Evolutionary conservation across 2,888 invertebrate species (phyloP).

Genomic region (Clepsis dumicolana): DNA sequence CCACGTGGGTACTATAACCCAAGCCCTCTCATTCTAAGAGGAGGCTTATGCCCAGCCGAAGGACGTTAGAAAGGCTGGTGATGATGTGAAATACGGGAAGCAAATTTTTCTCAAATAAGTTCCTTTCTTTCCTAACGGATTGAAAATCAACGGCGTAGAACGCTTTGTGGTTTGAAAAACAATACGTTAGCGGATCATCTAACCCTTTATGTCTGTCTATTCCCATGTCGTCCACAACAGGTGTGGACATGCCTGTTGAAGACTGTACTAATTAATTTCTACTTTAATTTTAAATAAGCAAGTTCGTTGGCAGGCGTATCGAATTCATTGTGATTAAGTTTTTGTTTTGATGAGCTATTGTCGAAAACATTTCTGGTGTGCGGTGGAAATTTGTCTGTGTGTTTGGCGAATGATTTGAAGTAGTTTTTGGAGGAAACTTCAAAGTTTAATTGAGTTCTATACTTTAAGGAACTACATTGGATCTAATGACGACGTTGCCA

Average conservation of each 20-base stretch:
- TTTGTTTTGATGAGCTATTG: slow-evolving; percentile 5
- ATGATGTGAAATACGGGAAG: too few relatives aligned
- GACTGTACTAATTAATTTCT: slow-evolving; percentile 30
- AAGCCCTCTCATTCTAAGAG: too few relatives aligned
- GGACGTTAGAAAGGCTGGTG: too few relatives aligned
- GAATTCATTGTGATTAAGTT: slow-evolving; percentile 16
- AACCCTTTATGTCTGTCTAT: slow-evolving; percentile 45
- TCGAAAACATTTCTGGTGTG: not conserved
- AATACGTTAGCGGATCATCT: slow-evolving; percentile 39
- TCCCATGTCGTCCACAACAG: slow-evolving; percentile 49
- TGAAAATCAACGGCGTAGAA: slow-evolving; percentile 27
- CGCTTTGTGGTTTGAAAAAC: slow-evolving; percentile 37
- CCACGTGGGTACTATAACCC: too few relatives aligned
- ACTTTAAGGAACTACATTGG: too few relatives aligned
- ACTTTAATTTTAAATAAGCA: slow-evolving; percentile 6
- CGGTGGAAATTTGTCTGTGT: too few relatives aligned
- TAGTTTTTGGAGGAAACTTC: too few relatives aligned
- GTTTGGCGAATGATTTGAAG: too few relatives aligned
- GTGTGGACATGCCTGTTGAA: slow-evolving; percentile 40
- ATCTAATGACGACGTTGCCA: too few relatives aligned
- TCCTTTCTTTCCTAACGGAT: not conserved
- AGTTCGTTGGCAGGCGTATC: slow-evolving; percentile 9
- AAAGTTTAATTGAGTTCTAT: too few relatives aligned
- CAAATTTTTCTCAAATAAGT: not conserved
- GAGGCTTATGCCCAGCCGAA: too few relatives aligned